These are phyloP conservation scores for Formica exsecta DNA, from an alignment of 1,140 invertebrate genomes.

Conservation along the genomic window DNA sequence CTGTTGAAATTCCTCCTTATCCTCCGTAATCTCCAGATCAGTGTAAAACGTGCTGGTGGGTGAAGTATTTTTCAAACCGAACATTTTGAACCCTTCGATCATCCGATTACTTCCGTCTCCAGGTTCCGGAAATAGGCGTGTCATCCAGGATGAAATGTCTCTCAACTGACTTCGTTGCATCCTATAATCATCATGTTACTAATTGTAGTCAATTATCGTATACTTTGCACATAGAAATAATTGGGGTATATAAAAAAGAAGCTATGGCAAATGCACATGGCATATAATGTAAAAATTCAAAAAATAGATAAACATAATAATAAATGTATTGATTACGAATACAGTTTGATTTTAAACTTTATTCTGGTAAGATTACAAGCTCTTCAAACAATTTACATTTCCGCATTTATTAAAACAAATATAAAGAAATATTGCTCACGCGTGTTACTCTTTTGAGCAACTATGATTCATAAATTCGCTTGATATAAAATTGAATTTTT, in stretches of 20 bases:
- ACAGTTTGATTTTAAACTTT: neutral
- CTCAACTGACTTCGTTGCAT: slow-evolving; percentile 84
- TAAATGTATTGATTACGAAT: neutral
- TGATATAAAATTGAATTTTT: neutral
- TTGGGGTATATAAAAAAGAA: neutral
- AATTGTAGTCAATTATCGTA: slow-evolving; percentile 54
- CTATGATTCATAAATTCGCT: slow-evolving; percentile 21
- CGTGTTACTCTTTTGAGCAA: slow-evolving; percentile 1
- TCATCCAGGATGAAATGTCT: slow-evolving; percentile 83
- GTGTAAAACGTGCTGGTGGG: slow-evolving; percentile 84
- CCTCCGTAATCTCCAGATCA: slow-evolving; percentile 78
- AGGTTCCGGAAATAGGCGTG: slow-evolving; percentile 79
- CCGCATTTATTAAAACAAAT: neutral
- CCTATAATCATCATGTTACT: slow-evolving; percentile 69
- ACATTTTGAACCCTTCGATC: slow-evolving; percentile 82
- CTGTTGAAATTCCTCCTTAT: slow-evolving; percentile 62
- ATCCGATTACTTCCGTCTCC: slow-evolving; percentile 74
- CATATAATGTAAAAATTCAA: neutral
- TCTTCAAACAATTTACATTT: neutral
- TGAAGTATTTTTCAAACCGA: slow-evolving; percentile 81
- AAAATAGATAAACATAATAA: slow-evolving; percentile 9
- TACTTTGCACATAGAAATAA: slow-evolving; percentile 1
- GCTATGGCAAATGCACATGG: no score
- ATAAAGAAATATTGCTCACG: slow-evolving; percentile 19
- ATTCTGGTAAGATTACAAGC: neutral